Percentiles rank a stretch among this genome's conserved stretches.
These are phyloP conservation scores for Rotaria socialis DNA, from an alignment of 2,888 invertebrate species.

Conservation along the genomic window DNA sequence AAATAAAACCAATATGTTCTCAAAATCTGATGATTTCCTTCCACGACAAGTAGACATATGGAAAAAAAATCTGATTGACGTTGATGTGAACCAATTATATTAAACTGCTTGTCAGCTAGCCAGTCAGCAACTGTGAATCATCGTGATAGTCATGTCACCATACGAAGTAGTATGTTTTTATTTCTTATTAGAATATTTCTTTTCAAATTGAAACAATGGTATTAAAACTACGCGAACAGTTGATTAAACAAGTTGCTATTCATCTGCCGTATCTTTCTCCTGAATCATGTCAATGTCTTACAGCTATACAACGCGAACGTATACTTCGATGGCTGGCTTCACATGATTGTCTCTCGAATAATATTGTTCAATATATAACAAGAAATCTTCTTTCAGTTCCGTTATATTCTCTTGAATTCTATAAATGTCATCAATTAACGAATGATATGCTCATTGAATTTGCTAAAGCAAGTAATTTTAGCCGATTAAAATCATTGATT, in stretches of 20 bases:
- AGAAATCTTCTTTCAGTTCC: neutral
- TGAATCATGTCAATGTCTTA: neutral
- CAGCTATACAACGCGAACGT: conserved; percentile 8
- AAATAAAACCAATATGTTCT: too few relatives aligned
- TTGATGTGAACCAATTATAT: neutral
- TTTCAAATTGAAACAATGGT: neutral
- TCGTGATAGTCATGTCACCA: neutral
- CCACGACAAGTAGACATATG: neutral
- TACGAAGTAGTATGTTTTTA: neutral
- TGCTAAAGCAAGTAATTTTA: neutral
- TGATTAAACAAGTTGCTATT: conserved; percentile 10
- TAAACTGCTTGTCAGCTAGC: neutral
- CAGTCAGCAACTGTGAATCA: neutral
- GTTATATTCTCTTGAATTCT: neutral
- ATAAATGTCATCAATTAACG: conserved; percentile 32
- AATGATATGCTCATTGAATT: conserved; percentile 31
- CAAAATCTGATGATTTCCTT: too few relatives aligned
- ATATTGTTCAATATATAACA: neutral
- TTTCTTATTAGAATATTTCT: too few relatives aligned
- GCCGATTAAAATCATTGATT: conserved; percentile 1
- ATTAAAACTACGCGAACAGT: neutral
- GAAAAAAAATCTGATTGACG: neutral
- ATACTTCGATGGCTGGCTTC: neutral
- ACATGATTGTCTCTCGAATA: neutral
- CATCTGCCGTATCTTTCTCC: neutral